Evolutionary conservation across 1,140 invertebrate genomes (phyloP), one percentile per base, ranked within the genome.

Genomic region (Ostrea edulis): DNA sequence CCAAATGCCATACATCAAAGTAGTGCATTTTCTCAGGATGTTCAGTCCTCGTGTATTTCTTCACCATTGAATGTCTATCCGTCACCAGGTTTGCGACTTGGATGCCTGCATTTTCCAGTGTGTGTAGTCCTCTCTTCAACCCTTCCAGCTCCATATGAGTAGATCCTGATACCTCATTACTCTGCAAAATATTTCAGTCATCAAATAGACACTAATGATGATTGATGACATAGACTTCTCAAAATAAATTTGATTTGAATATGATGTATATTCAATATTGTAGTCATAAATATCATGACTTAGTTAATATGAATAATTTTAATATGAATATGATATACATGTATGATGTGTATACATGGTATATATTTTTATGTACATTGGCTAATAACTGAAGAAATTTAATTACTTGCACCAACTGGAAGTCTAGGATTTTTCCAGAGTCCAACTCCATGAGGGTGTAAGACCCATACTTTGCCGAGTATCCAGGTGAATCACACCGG

Each of bases 381-480:
- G 12, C 12, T 58, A 44, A 44, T 44, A 44, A 58, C 20, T 58
- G 12, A 20, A 58, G 20, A 12, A 71, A 22, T 12, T 17, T 25
- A 29, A n/a, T 51, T 4, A 85, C 84, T 22, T 85, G 58, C n/a
- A 85, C 35, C 11, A 85, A 51, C 2, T 22, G 29, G 44, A 84
- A 83, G 14, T 87, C 54, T 9, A 81, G 20, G 44, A 83, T 87
- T 0, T 62, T 22, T 9, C 82, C 77, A 0, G 29, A 62, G 1
- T 20, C 17, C 8, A 53, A 20, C 17, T 87, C 81, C 82, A 65
- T 88, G 17, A 88, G 22, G 3, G 82, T 22, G n/a, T 88, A 84
- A 7, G 87, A 84, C 3, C 82, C 62, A 65, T 77, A 88, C 29
- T 88, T 84, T 5, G 87, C 82, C 3, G 77, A 71, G 55, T 71